Evolutionary conservation across 2,113 vertebrate genomes (phyloP).

Genomic region (Salvator merianae): DNA sequence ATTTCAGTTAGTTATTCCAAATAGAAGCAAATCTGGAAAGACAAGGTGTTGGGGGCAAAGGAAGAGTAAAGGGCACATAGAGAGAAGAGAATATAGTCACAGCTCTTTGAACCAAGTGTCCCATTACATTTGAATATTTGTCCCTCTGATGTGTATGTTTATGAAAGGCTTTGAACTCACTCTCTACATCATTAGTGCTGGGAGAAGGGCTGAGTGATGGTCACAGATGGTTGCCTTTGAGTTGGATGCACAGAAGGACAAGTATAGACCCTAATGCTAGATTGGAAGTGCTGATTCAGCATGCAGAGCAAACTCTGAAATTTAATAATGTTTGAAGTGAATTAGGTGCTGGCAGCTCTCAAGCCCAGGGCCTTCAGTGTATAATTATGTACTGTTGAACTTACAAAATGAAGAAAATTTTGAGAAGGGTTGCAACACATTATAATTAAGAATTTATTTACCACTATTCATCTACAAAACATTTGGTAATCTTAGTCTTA

Average conservation of each 20-base stretch:
- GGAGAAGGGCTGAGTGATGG: conserved; percentile 5
- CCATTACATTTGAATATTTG: conserved; percentile 58
- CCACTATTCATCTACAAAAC: not conserved
- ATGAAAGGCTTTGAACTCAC: conserved; percentile 51
- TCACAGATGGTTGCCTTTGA: not conserved
- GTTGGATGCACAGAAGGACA: not conserved
- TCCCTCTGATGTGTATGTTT: conserved; percentile 52
- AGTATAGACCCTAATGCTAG: not conserved
- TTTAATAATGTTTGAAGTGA: conserved; percentile 16
- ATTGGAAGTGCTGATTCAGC: conserved; percentile 8
- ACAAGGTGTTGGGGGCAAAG: conserved; percentile 37
- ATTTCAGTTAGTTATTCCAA: conserved; percentile 68
- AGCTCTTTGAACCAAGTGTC: conserved; percentile 65
- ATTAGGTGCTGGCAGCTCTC: conserved; percentile 4
- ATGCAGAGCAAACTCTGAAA: not conserved
- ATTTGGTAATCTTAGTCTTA: not conserved
- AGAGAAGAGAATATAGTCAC: conserved; percentile 57
- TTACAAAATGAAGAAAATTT: conserved; percentile 6
- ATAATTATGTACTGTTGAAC: conserved; percentile 23
- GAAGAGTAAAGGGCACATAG: conserved; percentile 49
- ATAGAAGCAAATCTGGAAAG: conserved; percentile 48
- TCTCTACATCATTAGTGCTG: conserved; percentile 42
- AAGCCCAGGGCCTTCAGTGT: not conserved
- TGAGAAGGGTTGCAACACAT: conserved; percentile 4
- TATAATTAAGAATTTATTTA: conserved; percentile 14